Evolutionary conservation across 1,140 invertebrate genomes (phyloP), one percentile per base, ranked within the genome.

Genomic region (Drosophila takahashii): DNA sequence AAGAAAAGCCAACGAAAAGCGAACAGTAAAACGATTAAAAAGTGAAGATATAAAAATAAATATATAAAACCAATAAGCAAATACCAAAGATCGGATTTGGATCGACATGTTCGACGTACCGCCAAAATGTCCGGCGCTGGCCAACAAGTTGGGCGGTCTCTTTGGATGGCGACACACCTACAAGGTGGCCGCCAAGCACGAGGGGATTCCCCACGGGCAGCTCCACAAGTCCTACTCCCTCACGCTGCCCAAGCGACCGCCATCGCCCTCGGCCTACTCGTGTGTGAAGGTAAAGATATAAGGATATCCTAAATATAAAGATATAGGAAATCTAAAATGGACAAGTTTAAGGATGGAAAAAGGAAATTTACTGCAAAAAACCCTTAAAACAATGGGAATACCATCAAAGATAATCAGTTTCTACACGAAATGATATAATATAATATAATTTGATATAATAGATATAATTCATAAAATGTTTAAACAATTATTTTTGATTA

Each of bases 101-200:
- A 51, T 26, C 53, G 22, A 44, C 53, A 92, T 92, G 91, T 92
- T 92, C 50, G 90, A 92, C 64, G 77, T 91, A 59, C 92, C 80
- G 91, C 92, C 84, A 90, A 93, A 93, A 76, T 94, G 94, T 85
- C 92, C 93, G 45, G 94, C 94, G 70, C 94, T 96, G 67, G 95
- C 95, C 8, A 95, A 95, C 81, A 96, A 96, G 91, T 77, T 96
- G 64, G 94, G 95, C 76, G 93, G 95, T 53, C 91, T 96, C 44
- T 96, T 96, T 75, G 95, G 95, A 39, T 96, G 95, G 95, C 93
- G 95, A 67, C 95, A 96, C 84, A 96, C 95, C 36, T 96, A 96
- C 90, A 95, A 95, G 51, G 95, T 96, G 64, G 94, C 95, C 80
- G 95, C 95, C 80, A 92, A 95, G 64, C 95, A 96, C 80, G 94